These are phyloP conservation scores for Mormyrus iriodes DNA, from an alignment of 2,113 vertebrate species.

Conservation along the genomic window DNA sequence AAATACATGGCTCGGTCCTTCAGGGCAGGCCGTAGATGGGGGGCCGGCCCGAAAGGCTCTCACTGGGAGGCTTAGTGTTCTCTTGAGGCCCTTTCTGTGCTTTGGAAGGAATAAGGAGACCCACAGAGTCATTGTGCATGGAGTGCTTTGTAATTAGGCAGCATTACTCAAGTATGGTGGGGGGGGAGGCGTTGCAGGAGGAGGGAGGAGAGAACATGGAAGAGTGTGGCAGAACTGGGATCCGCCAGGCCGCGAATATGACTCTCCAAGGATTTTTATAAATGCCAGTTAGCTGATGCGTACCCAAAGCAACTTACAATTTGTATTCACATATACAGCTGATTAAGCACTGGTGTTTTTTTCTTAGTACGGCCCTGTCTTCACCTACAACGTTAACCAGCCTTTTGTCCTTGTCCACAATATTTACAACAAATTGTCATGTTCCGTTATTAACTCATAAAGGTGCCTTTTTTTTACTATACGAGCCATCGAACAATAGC, in stretches of 20 bases:
- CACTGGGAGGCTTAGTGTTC: neutral
- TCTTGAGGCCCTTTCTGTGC: neutral
- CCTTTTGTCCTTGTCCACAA: neutral
- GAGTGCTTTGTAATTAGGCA: slow-evolving; percentile 1
- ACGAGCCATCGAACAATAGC: neutral
- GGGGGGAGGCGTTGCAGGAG: neutral
- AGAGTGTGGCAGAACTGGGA: neutral
- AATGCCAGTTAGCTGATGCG: neutral
- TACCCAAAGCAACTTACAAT: neutral
- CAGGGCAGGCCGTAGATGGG: neutral
- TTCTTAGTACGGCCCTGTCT: neutral
- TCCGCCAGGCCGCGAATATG: neutral
- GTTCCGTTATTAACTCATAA: neutral
- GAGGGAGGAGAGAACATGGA: neutral
- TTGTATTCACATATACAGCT: neutral
- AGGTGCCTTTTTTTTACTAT: neutral
- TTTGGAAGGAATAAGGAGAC: neutral
- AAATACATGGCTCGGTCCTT: neutral
- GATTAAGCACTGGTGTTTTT: neutral
- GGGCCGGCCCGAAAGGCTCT: neutral
- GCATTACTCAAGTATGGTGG: neutral
- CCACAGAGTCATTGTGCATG: neutral
- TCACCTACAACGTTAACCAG: neutral
- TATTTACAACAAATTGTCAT: neutral
- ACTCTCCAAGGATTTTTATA: neutral